Conservation (phyloP, 2,888 invertebrate species). For the Himalopsyche tibetana region DNA sequence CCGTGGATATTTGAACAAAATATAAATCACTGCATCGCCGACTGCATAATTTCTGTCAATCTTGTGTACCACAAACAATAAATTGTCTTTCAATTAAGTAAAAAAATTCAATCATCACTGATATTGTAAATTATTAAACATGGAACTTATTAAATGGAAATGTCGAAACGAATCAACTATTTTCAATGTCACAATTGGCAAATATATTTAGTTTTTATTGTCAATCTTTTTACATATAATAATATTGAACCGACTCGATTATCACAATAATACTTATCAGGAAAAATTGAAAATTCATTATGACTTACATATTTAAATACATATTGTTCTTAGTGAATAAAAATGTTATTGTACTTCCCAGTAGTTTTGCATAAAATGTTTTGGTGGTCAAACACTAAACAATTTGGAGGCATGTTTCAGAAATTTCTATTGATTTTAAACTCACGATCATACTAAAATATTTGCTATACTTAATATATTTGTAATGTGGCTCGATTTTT, state of each 20-base stretch:
- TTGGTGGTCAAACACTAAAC: conserved; percentile 42
- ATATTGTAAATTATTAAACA: conserved; percentile 36
- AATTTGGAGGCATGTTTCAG: conserved; percentile 58
- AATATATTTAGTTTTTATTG: conserved; percentile 34
- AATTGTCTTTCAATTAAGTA: conserved; percentile 11
- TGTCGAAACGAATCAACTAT: not conserved
- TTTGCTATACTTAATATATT: conserved; percentile 61
- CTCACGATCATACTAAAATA: conserved; percentile 63
- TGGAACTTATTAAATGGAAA: conserved; percentile 4
- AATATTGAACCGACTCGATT: not conserved
- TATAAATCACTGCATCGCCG: not conserved
- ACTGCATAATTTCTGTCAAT: not conserved
- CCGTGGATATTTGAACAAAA: not conserved
- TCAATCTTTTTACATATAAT: not conserved
- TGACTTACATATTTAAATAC: conserved; percentile 14
- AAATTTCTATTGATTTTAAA: conserved; percentile 52
- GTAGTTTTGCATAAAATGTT: conserved; percentile 44
- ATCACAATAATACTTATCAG: conserved; percentile 32
- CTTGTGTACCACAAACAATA: conserved; percentile 17
- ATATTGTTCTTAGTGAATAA: conserved; percentile 34
- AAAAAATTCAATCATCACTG: conserved; percentile 34
- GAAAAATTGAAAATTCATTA: not conserved
- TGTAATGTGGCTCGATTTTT: conserved; percentile 65
- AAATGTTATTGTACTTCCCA: conserved; percentile 35
- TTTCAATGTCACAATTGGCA: conserved; percentile 26